Percentiles rank a stretch among this genome's conserved stretches.
Conservation (phyloP, 1,140 invertebrate species). For the Trinorchestia longiramus region DNA sequence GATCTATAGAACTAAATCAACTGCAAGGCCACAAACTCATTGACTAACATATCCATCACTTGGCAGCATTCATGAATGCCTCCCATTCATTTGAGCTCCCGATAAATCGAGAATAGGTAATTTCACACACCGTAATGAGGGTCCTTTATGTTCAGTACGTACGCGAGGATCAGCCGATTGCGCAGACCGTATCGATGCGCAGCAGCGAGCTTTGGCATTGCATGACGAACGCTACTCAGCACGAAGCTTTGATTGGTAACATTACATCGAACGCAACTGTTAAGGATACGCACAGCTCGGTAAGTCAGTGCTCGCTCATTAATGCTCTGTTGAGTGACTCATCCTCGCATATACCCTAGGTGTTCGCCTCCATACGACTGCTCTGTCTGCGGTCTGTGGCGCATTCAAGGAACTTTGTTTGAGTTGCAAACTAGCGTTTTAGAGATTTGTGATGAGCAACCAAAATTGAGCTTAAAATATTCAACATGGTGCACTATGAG, state of each 20-base stretch:
- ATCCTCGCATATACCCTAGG: background rate
- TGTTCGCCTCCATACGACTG: background rate
- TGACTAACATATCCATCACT: constrained; percentile 6
- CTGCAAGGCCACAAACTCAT: background rate
- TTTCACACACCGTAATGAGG: background rate
- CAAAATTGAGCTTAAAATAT: background rate
- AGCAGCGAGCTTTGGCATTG: background rate
- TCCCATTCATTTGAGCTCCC: background rate
- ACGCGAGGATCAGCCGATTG: constrained; percentile 27
- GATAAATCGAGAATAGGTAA: constrained; percentile 50
- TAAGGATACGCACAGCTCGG: constrained; percentile 24
- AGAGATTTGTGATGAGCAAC: background rate
- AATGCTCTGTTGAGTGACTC: constrained; percentile 13
- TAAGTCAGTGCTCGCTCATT: constrained; percentile 38
- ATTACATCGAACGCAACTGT: constrained; percentile 47
- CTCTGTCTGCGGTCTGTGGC: background rate
- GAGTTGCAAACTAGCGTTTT: background rate
- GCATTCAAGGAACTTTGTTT: background rate
- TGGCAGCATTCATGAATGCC: background rate
- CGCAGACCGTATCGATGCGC: background rate
- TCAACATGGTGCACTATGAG: background rate
- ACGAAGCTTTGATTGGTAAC: constrained; percentile 37
- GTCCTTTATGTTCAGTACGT: background rate
- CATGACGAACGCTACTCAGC: constrained; percentile 19
- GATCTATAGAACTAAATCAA: background rate